phyloP scores from a whole-genome alignment of 2,113 vertebrate species.

The Progne subis region DNA sequence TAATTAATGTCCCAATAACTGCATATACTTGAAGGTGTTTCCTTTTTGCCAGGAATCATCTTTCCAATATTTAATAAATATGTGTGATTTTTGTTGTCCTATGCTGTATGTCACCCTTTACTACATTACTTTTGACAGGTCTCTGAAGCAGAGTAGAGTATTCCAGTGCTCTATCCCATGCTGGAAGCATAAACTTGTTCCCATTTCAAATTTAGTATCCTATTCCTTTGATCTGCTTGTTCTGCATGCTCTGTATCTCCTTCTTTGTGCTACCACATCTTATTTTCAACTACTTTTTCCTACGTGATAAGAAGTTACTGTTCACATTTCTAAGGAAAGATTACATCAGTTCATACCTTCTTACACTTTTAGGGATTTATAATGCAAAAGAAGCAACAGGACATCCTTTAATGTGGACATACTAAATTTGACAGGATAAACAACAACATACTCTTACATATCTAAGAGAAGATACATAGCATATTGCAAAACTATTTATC shows the following conservation, averaged over 20 bases:
- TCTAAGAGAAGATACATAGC: not conserved
- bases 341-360: not conserved
- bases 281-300: not conserved
- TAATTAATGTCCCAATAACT: conserved; percentile 42
- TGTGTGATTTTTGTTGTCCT: not conserved
- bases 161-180: not conserved
- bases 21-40: conserved; percentile 24
- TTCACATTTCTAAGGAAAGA: not conserved
- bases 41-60: conserved; percentile 46
- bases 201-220: not conserved
- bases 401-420: not conserved
- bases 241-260: not conserved
- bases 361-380: not conserved
- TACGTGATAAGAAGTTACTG: not conserved
- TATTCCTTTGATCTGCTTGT: not conserved
- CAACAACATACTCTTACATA: not conserved
- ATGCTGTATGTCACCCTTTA: not conserved
- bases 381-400: conserved; percentile 1
- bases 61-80: conserved; percentile 45
- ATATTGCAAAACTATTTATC: conserved; percentile 47
- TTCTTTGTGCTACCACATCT: not conserved
- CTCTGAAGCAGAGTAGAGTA: not conserved
- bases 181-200: not conserved
- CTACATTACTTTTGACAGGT: not conserved
- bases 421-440: conserved; percentile 30